Percentiles rank a stretch among this genome's conserved stretches.
Evolutionary conservation across 2,888 invertebrate species (phyloP).

Genomic region (Philaethria dido): DNA sequence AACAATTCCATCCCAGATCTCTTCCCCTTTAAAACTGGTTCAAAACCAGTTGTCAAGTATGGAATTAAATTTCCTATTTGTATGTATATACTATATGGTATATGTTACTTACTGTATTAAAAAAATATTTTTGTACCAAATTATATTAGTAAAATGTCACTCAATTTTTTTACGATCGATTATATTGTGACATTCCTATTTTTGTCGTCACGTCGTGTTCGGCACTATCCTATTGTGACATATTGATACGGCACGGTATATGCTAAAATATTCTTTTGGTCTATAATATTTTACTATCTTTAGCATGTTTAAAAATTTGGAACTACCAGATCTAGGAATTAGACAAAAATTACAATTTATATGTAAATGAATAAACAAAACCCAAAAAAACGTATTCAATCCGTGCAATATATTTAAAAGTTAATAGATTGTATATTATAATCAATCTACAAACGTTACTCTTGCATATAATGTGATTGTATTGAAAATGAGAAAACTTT

Average conservation of each 20-base stretch:
- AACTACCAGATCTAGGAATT: background rate
- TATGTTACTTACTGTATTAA: no score
- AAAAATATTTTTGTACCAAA: no score
- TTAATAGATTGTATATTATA: constrained; percentile 1
- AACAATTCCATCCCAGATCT: constrained; percentile 21
- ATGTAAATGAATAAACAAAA: background rate
- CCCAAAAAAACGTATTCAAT: background rate
- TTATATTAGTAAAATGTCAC: background rate
- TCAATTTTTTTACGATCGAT: background rate
- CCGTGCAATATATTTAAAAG: background rate
- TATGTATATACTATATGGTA: background rate
- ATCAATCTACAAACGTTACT: constrained; percentile 5
- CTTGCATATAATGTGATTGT: constrained; percentile 19
- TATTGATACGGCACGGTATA: no score
- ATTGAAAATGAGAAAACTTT: constrained; percentile 24
- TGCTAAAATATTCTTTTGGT: no score
- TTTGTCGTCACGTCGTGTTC: no score
- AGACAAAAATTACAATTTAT: background rate
- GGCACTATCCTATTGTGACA: no score
- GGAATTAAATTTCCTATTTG: constrained; percentile 14
- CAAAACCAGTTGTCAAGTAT: constrained; percentile 22
- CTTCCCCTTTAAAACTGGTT: constrained; percentile 35
- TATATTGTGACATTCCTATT: no score
- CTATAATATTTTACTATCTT: background rate
- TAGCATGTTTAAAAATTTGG: no score